Evolutionary conservation across 2,888 invertebrate genomes (phyloP).

Genomic region (Petrolisthes manimaculis): DNA sequence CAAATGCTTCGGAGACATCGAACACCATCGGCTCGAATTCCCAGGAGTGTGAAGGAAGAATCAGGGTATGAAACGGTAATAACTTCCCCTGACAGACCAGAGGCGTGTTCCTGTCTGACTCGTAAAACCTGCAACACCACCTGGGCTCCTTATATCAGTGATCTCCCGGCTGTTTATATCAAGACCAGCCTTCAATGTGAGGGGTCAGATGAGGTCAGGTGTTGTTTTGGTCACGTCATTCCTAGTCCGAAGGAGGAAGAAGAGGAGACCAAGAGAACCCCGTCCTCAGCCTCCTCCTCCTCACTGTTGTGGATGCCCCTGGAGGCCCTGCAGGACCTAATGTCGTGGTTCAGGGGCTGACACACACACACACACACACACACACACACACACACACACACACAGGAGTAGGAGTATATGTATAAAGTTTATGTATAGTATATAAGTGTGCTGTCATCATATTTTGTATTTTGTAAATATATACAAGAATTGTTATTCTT

Average conservation of each 20-base stretch:
- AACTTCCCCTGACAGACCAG: neutral
- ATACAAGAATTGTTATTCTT: neutral
- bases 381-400: constrained; percentile 27
- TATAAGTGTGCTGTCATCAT: neutral
- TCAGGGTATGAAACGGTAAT: too few relatives aligned
- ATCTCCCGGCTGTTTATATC: constrained; percentile 22
- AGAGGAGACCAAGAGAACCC: neutral
- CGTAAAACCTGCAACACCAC: neutral
- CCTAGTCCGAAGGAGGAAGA: neutral
- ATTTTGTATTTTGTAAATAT: neutral
- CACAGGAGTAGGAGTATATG: neutral
- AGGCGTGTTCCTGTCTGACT: constrained; percentile 5
- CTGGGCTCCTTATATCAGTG: constrained; percentile 1
- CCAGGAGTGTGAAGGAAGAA: too few relatives aligned
- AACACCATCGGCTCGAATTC: too few relatives aligned
- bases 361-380: constrained; percentile 22
- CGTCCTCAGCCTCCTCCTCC: neutral
- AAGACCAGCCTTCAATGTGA: constrained; percentile 32
- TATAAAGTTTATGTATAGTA: neutral
- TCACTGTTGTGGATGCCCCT: neutral
- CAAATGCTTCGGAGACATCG: too few relatives aligned
- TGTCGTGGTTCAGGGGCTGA: neutral
- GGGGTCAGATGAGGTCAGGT: constrained; percentile 6
- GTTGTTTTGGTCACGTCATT: constrained; percentile 22
- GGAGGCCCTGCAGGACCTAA: neutral